Conservation (phyloP, 2,113 vertebrate species). For the Phylloscopus trochiloides region DNA sequence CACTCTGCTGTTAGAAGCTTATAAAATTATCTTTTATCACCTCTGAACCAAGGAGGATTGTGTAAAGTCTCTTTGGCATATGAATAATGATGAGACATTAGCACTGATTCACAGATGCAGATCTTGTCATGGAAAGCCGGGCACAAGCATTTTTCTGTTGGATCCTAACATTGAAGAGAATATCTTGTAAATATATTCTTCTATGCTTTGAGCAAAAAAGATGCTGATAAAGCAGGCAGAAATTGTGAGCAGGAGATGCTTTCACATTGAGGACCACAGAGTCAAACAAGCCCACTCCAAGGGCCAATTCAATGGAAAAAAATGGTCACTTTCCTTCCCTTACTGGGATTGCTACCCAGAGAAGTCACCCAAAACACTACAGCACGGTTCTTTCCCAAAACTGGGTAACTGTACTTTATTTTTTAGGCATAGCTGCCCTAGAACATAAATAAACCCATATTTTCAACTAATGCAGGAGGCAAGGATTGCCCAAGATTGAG, state of each 20-base stretch:
- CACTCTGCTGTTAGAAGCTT: conserved; percentile 69
- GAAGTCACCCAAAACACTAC: not conserved
- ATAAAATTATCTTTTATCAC: not conserved
- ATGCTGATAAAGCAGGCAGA: not conserved
- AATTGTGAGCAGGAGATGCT: not conserved
- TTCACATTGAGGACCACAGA: fast-evolving
- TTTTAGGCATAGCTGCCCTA: not conserved
- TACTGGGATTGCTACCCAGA: not conserved
- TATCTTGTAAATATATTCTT: not conserved
- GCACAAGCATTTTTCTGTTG: fast-evolving
- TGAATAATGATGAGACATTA: not conserved
- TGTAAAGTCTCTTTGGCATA: not conserved
- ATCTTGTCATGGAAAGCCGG: not conserved
- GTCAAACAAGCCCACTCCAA: not conserved
- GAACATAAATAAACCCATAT: not conserved
- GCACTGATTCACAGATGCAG: not conserved
- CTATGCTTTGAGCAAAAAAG: not conserved
- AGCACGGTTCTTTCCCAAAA: not conserved
- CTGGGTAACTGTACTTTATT: not conserved
- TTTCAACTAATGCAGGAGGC: not conserved
- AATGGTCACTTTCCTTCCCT: not conserved
- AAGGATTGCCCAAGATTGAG: not conserved
- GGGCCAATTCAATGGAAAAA: not conserved
- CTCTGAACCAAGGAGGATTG: not conserved
- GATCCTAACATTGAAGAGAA: not conserved